Base-by-base conservation (phyloP, 2,113 vertebrate species). In the Sphyrna mokarran region DNA sequence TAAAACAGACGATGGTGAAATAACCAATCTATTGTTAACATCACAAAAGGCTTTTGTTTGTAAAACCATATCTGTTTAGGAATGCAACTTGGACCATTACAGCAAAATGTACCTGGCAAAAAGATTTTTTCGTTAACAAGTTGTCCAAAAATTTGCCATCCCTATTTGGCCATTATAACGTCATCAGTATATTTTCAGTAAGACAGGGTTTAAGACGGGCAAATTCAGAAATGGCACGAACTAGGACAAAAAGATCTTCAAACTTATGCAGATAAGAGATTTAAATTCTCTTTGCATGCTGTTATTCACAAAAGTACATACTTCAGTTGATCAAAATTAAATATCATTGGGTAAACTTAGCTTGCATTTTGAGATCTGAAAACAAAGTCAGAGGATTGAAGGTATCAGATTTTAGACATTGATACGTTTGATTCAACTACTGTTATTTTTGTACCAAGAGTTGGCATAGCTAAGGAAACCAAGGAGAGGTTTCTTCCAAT, bases 281-380 rank as follows among this genome's bases (percentile, higher is more conserved):
- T 93, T 93, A 93, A 93, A 93, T 93, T 68, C 61, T 93, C 89
- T 93, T 93, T 93, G 89, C 94, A 95, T 95, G 69, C 94, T 72
- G 68, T 95, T 95, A 95, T 70, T 72, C 69, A 54, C 40, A 70
- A 72, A 95, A 72, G 94, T 29, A 95, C 94, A 95, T 54, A 95
- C 37, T 95, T 95, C 89, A 95, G 68, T 95, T 76, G 94, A 72
- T 95, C 93, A 95, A 95, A 70, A 54, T 54, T 26, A 26, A 72
- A 70, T 95, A 54, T 40, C 43, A 95, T 54, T 95, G 48, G 69
- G 66, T 76, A 76, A 95, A 72, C 66, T 72, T 95, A 72, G 89
- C 89, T 54, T 23, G 69, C 76, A n/a, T 66, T 54, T 37, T 66
- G 33, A 37, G n/a, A 93, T 93, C 61, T 37, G 89, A 93, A 66